Percentiles rank a stretch among this genome's conserved stretches.
These are phyloP conservation scores for Drosophila grimshawi DNA, from an alignment of 1,140 invertebrate species.

Conservation along the genomic window DNA sequence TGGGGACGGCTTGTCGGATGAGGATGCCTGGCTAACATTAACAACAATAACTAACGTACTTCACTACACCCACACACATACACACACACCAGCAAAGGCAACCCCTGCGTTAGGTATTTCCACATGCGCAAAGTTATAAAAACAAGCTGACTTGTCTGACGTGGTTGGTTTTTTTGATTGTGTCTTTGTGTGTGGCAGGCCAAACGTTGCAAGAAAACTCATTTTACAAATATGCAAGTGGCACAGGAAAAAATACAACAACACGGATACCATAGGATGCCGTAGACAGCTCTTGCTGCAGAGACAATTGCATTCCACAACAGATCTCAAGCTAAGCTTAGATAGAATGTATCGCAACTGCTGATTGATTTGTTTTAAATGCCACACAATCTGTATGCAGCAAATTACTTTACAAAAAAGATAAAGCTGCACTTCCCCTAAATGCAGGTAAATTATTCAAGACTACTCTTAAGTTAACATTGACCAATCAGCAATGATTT, in stretches of 20 bases:
- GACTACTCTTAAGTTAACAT: too few relatives aligned
- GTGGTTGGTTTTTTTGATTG: neutral
- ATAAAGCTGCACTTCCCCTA: too few relatives aligned
- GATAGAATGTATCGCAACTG: too few relatives aligned
- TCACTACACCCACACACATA: constrained; percentile 33
- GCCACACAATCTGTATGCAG: too few relatives aligned
- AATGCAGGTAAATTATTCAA: too few relatives aligned
- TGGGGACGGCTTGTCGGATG: constrained; percentile 14
- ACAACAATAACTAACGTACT: constrained; percentile 30
- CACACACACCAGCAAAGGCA: neutral
- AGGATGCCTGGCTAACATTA: constrained; percentile 40
- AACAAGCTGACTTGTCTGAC: constrained; percentile 55
- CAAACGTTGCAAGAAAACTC: constrained; percentile 47
- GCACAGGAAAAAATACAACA: neutral
- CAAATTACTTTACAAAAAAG: too few relatives aligned
- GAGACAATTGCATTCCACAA: constrained; percentile 13
- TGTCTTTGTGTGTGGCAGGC: neutral
- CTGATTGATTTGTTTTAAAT: too few relatives aligned
- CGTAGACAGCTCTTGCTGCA: neutral
- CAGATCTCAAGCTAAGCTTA: too few relatives aligned
- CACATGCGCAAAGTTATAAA: constrained; percentile 64
- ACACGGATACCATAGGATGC: neutral
- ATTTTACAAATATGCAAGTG: constrained; percentile 62
- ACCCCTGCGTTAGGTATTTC: constrained; percentile 28
- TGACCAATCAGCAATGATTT: too few relatives aligned